Conservation (phyloP, 2,113 vertebrate species). For the Callipepla californica region DNA sequence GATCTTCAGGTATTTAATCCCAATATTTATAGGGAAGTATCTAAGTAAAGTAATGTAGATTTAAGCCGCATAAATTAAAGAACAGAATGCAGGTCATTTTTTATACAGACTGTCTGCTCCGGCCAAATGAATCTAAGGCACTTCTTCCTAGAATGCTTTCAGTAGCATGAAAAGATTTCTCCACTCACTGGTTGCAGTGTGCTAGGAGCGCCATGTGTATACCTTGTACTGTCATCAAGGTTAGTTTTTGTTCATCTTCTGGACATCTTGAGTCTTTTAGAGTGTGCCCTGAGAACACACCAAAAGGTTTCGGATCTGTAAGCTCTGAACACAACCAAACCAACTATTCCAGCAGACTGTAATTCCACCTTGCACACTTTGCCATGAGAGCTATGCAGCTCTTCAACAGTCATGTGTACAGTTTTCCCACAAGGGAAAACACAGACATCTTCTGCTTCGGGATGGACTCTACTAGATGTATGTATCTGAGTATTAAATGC, state of each 20-base stretch:
- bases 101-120: neutral
- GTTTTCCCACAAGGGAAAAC: neutral
- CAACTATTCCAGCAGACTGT: neutral
- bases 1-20: neutral
- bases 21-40: neutral
- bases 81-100: neutral
- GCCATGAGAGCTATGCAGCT: neutral
- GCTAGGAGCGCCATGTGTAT: neutral
- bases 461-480: neutral
- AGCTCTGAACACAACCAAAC: neutral
- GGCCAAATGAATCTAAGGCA: neutral
- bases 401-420: fast-evolving
- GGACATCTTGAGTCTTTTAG: neutral
- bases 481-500: neutral
- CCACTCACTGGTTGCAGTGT: neutral
- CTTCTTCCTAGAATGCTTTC: neutral
- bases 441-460: neutral
- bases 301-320: neutral
- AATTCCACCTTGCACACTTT: neutral
- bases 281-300: neutral
- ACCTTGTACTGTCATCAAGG: neutral
- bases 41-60: neutral
- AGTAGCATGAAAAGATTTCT: neutral
- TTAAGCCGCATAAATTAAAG: neutral
- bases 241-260: neutral